Conservation (phyloP, 1,140 invertebrate genomes). For the Monomorium pharaonis region DNA sequence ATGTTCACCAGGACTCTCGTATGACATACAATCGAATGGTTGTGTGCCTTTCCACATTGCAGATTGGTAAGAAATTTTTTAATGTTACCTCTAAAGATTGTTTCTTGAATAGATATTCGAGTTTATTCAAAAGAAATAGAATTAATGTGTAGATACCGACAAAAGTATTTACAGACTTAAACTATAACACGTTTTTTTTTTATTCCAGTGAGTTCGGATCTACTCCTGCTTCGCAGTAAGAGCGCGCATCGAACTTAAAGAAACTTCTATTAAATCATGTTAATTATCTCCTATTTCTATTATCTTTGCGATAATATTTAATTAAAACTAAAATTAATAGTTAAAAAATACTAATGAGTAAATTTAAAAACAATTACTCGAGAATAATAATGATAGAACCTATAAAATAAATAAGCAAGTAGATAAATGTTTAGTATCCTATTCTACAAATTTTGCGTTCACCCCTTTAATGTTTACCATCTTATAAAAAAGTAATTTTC, state of each 20-base stretch:
- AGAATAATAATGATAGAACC: not conserved
- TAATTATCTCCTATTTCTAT: not conserved
- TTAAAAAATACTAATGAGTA: not conserved
- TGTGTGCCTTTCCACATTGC: conserved; percentile 76
- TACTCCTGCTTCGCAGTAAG: conserved; percentile 49
- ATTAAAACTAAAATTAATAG: not conserved
- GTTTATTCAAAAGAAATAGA: not conserved
- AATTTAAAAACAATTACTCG: not conserved
- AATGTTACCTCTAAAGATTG: not conserved
- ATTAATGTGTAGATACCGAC: not conserved
- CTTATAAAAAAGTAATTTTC: not conserved
- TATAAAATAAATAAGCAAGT: not conserved
- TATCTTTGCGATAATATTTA: conserved; percentile 1
- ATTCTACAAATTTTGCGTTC: not conserved
- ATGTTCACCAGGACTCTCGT: conserved; percentile 75
- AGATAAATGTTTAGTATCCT: not conserved
- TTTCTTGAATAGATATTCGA: not conserved
- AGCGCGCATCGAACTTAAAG: conserved; percentile 36
- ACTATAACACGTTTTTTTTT: conserved; percentile 32
- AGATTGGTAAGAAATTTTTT: conserved; percentile 75
- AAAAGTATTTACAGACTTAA: not conserved
- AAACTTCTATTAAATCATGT: conserved; percentile 24
- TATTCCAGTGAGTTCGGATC: conserved; percentile 71
- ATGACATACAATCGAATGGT: conserved; percentile 76
- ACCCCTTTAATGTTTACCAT: not conserved